Evolutionary conservation across 2,888 invertebrate genomes (phyloP).

Genomic region (Mesochorus sp.): DNA sequence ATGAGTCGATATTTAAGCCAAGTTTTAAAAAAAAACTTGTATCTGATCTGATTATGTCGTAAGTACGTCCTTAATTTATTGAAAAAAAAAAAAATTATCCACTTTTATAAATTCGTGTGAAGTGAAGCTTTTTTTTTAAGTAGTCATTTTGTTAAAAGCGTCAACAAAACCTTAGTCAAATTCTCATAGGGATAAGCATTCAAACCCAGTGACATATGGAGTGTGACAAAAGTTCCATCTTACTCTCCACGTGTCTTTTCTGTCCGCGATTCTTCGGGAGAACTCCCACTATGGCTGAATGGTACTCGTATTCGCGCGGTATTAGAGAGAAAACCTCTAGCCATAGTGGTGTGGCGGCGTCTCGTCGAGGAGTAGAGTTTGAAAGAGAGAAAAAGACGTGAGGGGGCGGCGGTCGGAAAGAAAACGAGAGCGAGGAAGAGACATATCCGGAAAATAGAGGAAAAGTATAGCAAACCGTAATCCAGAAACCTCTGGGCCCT

Average conservation of each 20-base stretch:
- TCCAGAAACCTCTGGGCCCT: conserved; percentile 77
- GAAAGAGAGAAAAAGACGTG: conserved; percentile 26
- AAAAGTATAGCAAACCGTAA: conserved; percentile 76
- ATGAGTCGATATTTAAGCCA: no score
- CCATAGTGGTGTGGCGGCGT: conserved; percentile 4
- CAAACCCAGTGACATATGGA: conserved; percentile 30
- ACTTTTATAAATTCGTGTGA: neutral
- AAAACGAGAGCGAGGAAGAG: conserved; percentile 49
- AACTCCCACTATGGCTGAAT: conserved; percentile 1
- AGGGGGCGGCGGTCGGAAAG: conserved; percentile 26
- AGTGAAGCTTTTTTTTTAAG: neutral
- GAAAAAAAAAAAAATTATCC: no score
- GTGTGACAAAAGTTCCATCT: conserved; percentile 45
- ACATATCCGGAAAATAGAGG: conserved; percentile 76
- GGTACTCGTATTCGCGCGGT: conserved; percentile 20
- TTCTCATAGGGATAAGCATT: conserved; percentile 17
- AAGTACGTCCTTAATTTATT: no score
- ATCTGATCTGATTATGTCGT: no score
- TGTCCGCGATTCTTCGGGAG: conserved; percentile 14
- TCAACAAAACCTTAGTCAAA: conserved; percentile 8
- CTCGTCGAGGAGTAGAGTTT: neutral
- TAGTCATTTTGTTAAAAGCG: neutral
- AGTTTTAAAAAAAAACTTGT: no score
- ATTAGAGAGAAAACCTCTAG: conserved; percentile 30
- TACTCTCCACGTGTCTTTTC: conserved; percentile 4